Conservation (phyloP, 2,113 vertebrate species). For the Zapus hudsonius region DNA sequence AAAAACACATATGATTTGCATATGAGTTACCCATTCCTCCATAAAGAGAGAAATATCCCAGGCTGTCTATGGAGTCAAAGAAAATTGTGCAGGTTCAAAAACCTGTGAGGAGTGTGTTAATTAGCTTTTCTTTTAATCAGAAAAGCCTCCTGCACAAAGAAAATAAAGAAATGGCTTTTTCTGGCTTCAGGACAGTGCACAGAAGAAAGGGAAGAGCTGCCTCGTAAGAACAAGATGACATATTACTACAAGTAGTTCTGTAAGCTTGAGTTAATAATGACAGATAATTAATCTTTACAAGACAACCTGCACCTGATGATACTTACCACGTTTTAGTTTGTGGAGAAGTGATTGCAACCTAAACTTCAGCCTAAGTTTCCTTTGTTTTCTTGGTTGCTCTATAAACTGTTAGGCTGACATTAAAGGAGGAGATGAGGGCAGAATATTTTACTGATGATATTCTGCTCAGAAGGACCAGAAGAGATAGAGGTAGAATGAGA, state of each 20-base stretch:
- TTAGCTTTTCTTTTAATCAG: background rate
- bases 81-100: background rate
- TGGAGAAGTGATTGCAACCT: background rate
- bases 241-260: background rate
- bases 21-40: background rate
- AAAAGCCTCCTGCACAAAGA: background rate
- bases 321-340: background rate
- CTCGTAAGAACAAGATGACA: too few relatives aligned
- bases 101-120: background rate
- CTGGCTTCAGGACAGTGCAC: fast-evolving
- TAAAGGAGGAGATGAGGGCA: background rate
- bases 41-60: background rate
- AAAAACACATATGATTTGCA: background rate
- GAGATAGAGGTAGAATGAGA: background rate
- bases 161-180: background rate
- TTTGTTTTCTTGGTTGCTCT: too few relatives aligned
- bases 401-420: background rate
- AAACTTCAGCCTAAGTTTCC: background rate
- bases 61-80: background rate
- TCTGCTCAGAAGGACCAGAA: background rate
- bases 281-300: background rate
- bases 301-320: too few relatives aligned
- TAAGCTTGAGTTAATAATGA: background rate
- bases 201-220: too few relatives aligned
- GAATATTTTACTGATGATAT: background rate